These are phyloP conservation scores for Cairina moschata DNA, from an alignment of 2,113 vertebrate genomes.

Conservation along the genomic window DNA sequence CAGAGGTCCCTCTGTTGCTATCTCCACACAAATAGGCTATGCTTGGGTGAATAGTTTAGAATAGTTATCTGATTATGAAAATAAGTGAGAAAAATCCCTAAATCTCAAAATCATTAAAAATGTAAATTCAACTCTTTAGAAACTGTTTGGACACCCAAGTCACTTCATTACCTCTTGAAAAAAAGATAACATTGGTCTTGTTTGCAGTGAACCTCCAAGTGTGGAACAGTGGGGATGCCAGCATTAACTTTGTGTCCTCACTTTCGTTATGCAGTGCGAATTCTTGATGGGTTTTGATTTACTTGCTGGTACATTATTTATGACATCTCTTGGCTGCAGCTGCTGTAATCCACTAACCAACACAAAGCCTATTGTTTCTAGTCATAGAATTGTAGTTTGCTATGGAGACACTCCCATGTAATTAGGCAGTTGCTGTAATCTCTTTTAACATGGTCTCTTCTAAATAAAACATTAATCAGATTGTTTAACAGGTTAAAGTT, in stretches of 20 bases:
- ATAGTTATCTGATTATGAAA: not conserved
- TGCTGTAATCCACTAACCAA: slow-evolving; percentile 38
- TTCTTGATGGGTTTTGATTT: slow-evolving; percentile 51
- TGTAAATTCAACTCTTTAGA: not conserved
- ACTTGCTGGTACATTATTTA: slow-evolving; percentile 60
- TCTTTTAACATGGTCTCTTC: not conserved
- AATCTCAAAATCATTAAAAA: not conserved
- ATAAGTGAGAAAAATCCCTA: not conserved
- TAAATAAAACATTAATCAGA: slow-evolving; percentile 19
- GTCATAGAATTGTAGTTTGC: slow-evolving; percentile 22
- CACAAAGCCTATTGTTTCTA: slow-evolving; percentile 49
- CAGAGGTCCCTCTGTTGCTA: not conserved
- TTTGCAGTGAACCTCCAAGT: not conserved
- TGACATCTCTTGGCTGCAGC: slow-evolving; percentile 43
- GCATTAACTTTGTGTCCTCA: slow-evolving; percentile 37
- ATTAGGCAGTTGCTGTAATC: slow-evolving; percentile 33
- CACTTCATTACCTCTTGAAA: slow-evolving; percentile 4
- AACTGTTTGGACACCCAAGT: not conserved
- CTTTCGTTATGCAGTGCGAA: slow-evolving; percentile 24
- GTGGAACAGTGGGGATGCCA: not conserved
- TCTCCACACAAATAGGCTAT: not conserved
- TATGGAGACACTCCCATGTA: slow-evolving; percentile 31
- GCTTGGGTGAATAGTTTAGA: not conserved
- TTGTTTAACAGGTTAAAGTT: not conserved
- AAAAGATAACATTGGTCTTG: not conserved